Conservation (phyloP, 2,113 vertebrate species). For the Axis porcinus region DNA sequence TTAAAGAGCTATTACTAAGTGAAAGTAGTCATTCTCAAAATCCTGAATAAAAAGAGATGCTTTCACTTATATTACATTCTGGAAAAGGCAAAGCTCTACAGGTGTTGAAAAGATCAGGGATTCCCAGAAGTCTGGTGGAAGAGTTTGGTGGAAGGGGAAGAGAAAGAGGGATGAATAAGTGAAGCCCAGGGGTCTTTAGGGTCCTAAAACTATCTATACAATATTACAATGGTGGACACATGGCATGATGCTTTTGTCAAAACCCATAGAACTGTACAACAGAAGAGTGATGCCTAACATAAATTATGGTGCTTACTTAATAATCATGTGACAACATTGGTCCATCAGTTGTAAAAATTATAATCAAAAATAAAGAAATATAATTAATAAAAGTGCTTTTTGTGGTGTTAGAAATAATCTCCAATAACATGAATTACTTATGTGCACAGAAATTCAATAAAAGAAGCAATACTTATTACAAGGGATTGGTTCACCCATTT, state of each 20-base stretch:
- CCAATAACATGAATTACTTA: background rate
- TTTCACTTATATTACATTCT: background rate
- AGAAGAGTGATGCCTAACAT: background rate
- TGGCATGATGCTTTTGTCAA: background rate
- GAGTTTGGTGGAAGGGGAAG: background rate
- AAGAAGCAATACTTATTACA: background rate
- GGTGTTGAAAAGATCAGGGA: background rate
- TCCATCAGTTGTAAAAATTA: background rate
- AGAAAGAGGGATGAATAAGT: background rate
- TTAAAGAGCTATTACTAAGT: background rate
- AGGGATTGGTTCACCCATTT: background rate
- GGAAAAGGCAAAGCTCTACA: background rate
- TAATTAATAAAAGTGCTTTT: background rate
- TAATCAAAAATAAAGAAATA: background rate
- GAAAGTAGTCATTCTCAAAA: background rate
- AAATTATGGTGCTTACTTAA: background rate
- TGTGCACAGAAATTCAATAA: background rate
- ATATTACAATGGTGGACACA: background rate
- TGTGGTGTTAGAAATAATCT: background rate
- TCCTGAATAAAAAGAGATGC: background rate
- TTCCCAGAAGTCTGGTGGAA: background rate
- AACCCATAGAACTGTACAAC: background rate
- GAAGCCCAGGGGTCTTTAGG: background rate
- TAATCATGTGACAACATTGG: background rate
- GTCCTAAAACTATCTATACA: background rate